Evolutionary conservation across 2,888 invertebrate genomes (phyloP), one percentile per base, ranked within the genome.

Genomic region (Didymodactylos carnosus): DNA sequence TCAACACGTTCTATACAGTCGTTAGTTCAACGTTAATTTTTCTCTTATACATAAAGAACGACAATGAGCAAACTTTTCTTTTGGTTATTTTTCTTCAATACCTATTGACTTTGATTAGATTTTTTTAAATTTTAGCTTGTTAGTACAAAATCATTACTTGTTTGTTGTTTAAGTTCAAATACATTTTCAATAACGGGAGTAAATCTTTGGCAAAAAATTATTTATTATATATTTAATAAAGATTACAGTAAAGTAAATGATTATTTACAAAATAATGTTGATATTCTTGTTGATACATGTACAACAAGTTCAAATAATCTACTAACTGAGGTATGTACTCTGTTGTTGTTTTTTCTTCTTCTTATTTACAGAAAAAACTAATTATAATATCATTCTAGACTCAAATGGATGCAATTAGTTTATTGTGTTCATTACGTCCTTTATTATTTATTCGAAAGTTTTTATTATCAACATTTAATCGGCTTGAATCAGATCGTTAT

Each of bases 381-480:
- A 5, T 23, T n/a, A 8, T 46, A 23, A 10, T 27, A 11, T 40
- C 71, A 14, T 40, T 53, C 70, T 19, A 71, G 70, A 69, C 41
- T 13, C 74, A 74, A 39, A 39, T 74, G 11, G 53, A 71, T n/a
- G n/a, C 74, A 11, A 62, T 74, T 5, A 39, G 69, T 41, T 39
- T 41, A 40, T 29, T 74, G 27, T 62, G 70, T 49, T 49, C 69
- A 40, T 23, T 70, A n/a, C 49, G 51, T 39, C 69, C 27, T 16
- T 49, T 39, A 46, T 39, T 70, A 27, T 73, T 70, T 35, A 27
- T 73, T 39, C 49, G 49, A 46, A 39, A n/a, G 25, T 46, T 69
- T 13, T 39, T 73, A 19, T 27, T 70, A 25, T 23, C 23, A 7
- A 49, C 70, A 35, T 70, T 69, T 16, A 16, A 49, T 14, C 25